Conservation (phyloP, 2,888 invertebrate species). For the Apodemia hepburni region DNA sequence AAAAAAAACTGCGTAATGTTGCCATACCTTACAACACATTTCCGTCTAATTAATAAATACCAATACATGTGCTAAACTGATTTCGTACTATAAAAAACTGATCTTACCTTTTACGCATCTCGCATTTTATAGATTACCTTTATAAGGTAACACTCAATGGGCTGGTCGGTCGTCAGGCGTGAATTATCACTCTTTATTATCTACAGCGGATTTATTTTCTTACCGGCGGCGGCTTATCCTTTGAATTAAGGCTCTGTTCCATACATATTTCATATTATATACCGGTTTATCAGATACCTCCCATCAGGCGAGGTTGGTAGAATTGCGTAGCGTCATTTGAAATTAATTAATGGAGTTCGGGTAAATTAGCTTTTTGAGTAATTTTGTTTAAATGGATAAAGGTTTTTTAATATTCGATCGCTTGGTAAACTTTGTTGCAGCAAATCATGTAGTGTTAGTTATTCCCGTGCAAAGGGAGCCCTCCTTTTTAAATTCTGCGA, state of each 20-base stretch:
- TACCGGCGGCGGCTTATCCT: slow-evolving; percentile 51
- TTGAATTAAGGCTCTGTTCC: slow-evolving; percentile 62
- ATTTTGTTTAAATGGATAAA: slow-evolving; percentile 35
- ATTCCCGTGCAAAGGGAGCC: too few relatives aligned
- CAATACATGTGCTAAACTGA: neutral
- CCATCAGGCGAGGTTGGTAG: slow-evolving; percentile 31
- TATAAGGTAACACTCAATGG: slow-evolving; percentile 30
- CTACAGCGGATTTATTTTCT: slow-evolving; percentile 53
- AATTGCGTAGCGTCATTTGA: slow-evolving; percentile 32
- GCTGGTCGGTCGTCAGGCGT: slow-evolving; percentile 36
- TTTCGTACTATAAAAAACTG: neutral
- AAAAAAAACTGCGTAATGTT: neutral
- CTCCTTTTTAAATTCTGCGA: too few relatives aligned
- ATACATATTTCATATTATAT: slow-evolving; percentile 53
- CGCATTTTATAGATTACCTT: slow-evolving; percentile 34
- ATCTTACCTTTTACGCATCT: slow-evolving; percentile 21
- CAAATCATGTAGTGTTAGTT: too few relatives aligned
- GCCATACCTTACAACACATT: neutral
- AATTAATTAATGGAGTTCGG: slow-evolving; percentile 55
- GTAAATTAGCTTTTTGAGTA: slow-evolving; percentile 52
- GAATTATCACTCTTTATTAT: slow-evolving; percentile 64
- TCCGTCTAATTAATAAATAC: slow-evolving; percentile 4
- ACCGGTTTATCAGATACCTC: slow-evolving; percentile 44
- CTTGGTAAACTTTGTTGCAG: too few relatives aligned
- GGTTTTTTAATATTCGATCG: too few relatives aligned